A percentile compares a stretch with the other conserved stretches of the same genome.
Evolutionary conservation across 2,113 vertebrate genomes (phyloP).

Genomic region (Pristiophorus japonicus): DNA sequence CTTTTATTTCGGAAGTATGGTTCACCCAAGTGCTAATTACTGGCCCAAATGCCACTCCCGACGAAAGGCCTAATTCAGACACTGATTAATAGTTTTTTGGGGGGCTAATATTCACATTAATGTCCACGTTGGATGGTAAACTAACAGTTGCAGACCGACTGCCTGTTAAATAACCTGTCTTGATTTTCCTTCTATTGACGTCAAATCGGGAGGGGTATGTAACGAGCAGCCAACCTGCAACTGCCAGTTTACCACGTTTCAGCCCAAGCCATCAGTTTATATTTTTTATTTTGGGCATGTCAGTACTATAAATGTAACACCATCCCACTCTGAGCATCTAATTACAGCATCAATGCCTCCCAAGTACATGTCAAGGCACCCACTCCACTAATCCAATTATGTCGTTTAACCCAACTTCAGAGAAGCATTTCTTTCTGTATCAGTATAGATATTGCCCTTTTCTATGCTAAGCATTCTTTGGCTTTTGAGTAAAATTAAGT

Average conservation of each 20-base stretch:
- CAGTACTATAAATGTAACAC: background rate
- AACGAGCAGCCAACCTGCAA: background rate
- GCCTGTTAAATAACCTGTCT: too few relatives aligned
- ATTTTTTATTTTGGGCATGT: background rate
- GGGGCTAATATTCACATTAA: background rate
- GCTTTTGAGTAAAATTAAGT: background rate
- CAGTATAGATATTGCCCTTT: background rate
- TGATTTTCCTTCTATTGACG: background rate
- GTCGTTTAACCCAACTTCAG: background rate
- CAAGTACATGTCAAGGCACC: background rate
- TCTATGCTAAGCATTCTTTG: background rate
- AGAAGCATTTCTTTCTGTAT: background rate
- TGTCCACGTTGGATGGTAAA: background rate
- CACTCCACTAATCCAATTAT: background rate
- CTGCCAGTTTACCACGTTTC: background rate
- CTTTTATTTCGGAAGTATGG: background rate
- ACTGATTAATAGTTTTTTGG: background rate
- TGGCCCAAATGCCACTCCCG: background rate
- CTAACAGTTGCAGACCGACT: background rate
- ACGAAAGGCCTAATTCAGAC: background rate
- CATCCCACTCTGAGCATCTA: background rate
- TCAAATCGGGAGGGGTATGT: background rate
- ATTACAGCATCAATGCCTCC: background rate
- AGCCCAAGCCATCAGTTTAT: too few relatives aligned
- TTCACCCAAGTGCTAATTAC: background rate